Percentiles rank a stretch among this genome's conserved stretches.
These are phyloP conservation scores for Neofelis nebulosa DNA, from an alignment of 2,113 vertebrate species.

Conservation along the genomic window DNA sequence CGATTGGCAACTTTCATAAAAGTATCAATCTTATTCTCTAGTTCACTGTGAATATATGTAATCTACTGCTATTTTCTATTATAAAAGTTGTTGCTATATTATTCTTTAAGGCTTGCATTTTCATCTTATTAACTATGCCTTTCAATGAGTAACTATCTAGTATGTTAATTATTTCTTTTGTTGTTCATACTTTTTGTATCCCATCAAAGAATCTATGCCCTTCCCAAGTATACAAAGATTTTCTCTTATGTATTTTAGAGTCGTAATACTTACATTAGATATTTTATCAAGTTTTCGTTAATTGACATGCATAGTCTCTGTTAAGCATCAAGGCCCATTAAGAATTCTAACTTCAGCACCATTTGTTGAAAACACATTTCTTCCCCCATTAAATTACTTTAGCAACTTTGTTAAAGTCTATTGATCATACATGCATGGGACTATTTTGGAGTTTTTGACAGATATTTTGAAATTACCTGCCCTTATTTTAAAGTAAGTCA, in stretches of 20 bases:
- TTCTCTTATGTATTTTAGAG: not conserved
- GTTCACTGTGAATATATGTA: not conserved
- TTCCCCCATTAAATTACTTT: not conserved
- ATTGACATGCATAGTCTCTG: not conserved
- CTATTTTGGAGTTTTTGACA: not conserved
- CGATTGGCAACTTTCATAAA: not conserved
- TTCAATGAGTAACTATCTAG: not conserved
- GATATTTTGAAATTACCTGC: not conserved
- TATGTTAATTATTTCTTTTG: not conserved
- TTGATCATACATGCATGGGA: not conserved
- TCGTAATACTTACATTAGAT: not conserved
- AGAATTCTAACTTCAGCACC: not conserved
- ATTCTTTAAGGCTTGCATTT: not conserved
- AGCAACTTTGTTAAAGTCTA: not conserved
- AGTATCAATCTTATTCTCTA: not conserved
- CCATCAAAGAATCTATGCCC: not conserved
- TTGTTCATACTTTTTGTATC: not conserved
- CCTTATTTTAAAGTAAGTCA: not conserved
- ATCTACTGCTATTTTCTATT: not conserved
- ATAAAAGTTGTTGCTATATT: not conserved
- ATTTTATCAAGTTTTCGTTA: not conserved
- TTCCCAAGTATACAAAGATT: not conserved
- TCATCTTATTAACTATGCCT: not conserved
- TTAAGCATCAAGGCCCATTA: not conserved
- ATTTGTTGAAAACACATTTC: not conserved